Base-by-base conservation (phyloP, 2,888 invertebrate species). In the Chromoteleia sp. region DNA sequence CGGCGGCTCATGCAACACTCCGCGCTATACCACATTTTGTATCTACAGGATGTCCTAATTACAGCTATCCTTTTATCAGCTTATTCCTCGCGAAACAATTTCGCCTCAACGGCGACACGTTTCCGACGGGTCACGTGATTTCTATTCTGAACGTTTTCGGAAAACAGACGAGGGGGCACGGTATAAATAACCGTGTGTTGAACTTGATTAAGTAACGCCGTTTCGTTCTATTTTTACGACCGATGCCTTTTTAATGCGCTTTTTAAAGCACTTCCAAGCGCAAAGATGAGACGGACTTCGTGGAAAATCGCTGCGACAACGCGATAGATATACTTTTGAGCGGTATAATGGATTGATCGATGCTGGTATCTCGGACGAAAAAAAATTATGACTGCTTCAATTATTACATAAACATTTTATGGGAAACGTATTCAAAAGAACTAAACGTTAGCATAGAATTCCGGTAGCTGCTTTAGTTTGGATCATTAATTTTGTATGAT, bases 41-140 rank as follows among this genome's bases (percentile, higher is more conserved):
- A 79, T 73, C 73, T 74, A 74, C 73, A 74, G 68, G 70, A 74
- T 79, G 73, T 74, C 54, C 67, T 71, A 61, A 73, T 79, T 73
- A 73, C 54, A 67, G 30, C 39, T 67, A 43, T 67, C 52, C 68
- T 79, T 74, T 63, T 70, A 77, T 70, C 59, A 70, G 29, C 41
- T 39, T 43, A 61, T 39, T 76, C 61, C 58, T 59, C 61, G 61
- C 48, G 36, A 63, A 59, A 71, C 36, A 50, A 58, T 63, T 61
- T 73, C 25, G 52, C 33, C 41, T 43, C 2, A 6, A 25, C 21
- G 29, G 17, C 43, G 36, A 59, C 54, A 63, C 45, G 17, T 63
- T 77, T 63, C 58, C 52, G 39, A 39, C 41, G 48, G 6, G n/a
- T 68, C 41, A 54, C 59, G 52, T 45, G 52, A 41, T 14, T 54